phyloP scores from a whole-genome alignment of 2,113 vertebrate genomes.

The Brachypodius melanocephalos region DNA sequence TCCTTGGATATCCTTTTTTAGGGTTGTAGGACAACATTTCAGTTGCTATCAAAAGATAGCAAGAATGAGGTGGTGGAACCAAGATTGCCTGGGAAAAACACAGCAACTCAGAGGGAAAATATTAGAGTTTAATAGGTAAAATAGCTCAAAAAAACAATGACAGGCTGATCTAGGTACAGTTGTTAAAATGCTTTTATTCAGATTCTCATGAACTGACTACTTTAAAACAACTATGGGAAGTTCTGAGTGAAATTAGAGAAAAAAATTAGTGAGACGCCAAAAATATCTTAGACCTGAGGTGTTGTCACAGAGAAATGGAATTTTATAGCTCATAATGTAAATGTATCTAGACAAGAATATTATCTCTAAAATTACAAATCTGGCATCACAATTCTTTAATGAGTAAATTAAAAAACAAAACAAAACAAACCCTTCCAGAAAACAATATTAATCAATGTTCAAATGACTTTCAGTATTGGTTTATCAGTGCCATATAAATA shows the following conservation, averaged over 20 bases:
- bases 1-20: background rate
- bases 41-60: background rate
- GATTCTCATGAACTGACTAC: background rate
- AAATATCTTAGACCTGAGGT: background rate
- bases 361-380: background rate
- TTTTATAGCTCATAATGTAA: background rate
- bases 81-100: background rate
- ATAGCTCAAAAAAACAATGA: background rate
- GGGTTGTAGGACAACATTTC: background rate
- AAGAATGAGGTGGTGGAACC: background rate
- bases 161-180: background rate
- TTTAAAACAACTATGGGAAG: background rate
- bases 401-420: background rate
- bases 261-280: background rate
- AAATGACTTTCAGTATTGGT: background rate
- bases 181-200: background rate
- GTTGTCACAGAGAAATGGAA: background rate
- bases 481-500: background rate
- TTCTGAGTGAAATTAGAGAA: background rate
- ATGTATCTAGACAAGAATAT: background rate
- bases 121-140: background rate
- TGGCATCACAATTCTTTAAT: background rate
- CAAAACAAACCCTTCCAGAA: background rate
- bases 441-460: background rate
- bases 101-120: background rate